Conservation (phyloP, 2,113 vertebrate genomes). For the Accipiter virgatus region DNA sequence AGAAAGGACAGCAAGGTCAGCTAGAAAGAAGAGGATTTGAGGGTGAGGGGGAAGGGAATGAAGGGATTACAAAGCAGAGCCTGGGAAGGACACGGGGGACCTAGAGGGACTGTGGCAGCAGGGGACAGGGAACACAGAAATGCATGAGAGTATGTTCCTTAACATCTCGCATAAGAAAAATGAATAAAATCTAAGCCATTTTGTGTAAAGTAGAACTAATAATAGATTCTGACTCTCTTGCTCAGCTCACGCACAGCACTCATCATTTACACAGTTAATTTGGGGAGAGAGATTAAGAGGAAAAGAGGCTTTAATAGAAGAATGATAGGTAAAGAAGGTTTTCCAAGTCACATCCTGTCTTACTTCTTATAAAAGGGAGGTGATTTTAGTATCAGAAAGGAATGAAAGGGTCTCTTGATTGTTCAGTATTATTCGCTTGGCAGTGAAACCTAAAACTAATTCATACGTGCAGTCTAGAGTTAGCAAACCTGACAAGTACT, state of each 20-base stretch:
- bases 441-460: slow-evolving; percentile 41
- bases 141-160: background rate
- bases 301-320: slow-evolving; percentile 22
- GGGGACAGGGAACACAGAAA: background rate
- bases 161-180: background rate
- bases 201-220: background rate
- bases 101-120: background rate
- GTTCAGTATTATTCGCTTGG: background rate
- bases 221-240: background rate
- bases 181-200: background rate
- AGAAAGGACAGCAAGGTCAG: slow-evolving; percentile 31
- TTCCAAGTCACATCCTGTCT: background rate
- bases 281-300: background rate
- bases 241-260: background rate
- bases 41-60: background rate
- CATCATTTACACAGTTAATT: background rate
- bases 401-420: slow-evolving; percentile 26
- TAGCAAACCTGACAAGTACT: slow-evolving; percentile 29
- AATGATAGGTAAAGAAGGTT: background rate
- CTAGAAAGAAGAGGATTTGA: background rate
- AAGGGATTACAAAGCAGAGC: background rate
- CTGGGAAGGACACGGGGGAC: background rate
- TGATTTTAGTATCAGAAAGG: background rate
- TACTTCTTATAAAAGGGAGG: background rate
- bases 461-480: background rate